These are phyloP conservation scores for Aplochiton taeniatus DNA, from an alignment of 2,797 vertebrate genomes.

Conservation along the genomic window DNA sequence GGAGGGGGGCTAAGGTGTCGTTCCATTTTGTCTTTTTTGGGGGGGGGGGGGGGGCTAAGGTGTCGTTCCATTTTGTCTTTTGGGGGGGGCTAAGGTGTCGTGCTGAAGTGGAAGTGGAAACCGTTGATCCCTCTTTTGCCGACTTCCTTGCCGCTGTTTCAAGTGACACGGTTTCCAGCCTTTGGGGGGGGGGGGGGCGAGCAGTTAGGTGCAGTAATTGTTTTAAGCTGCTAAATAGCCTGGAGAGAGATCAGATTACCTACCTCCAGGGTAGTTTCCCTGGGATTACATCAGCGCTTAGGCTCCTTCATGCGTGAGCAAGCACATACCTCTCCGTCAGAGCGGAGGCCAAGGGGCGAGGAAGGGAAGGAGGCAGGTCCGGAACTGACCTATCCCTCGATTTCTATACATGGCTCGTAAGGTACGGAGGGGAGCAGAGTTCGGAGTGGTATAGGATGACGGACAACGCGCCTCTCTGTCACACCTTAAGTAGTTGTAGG, in stretches of 20 bases:
- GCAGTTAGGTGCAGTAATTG: constrained; percentile 54
- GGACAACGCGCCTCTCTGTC: constrained; percentile 48
- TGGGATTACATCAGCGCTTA: constrained; percentile 74
- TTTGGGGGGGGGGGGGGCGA: too few species aligned
- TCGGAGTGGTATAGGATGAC: constrained; percentile 33
- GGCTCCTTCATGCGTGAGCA: constrained; percentile 66
- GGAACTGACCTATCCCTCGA: constrained; percentile 51
- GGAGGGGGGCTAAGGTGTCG: too few species aligned
- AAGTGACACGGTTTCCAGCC: too few species aligned
- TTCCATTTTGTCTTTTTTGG: too few species aligned
- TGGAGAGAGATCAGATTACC: constrained; percentile 67
- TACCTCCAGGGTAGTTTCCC: constrained; percentile 64
- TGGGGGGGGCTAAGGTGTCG: too few species aligned
- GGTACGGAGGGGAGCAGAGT: constrained; percentile 39
- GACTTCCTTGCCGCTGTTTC: too few species aligned
- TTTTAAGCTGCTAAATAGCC: constrained; percentile 66
- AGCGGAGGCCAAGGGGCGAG: constrained; percentile 38
- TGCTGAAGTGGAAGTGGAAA: too few species aligned
- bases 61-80: too few species aligned
- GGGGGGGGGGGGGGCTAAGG: too few species aligned
- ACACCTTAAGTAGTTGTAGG: constrained; percentile 1
- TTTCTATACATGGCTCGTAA: constrained; percentile 51
- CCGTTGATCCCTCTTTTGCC: too few species aligned
- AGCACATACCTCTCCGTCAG: constrained; percentile 67
- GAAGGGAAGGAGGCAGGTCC: constrained; percentile 25